Base-by-base conservation (phyloP, 1,140 invertebrate genomes). In the Rhopalosiphum maidis region DNA sequence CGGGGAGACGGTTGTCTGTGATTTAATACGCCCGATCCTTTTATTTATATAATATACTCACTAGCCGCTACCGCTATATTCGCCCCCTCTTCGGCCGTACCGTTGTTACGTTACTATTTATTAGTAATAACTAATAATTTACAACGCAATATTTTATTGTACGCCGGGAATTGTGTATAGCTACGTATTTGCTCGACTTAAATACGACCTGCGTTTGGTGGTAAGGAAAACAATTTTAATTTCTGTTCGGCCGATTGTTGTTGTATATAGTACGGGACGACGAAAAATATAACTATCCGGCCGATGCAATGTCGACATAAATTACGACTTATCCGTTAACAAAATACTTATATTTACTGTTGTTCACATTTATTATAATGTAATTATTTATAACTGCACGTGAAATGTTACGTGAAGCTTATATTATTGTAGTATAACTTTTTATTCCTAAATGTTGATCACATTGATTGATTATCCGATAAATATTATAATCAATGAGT, bases 21-120 rank as follows among this genome's bases (percentile, higher is more conserved):
- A 91, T 91, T 91, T 35, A 77, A 91, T 48, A 91, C 46, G n/a
- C 7, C 48, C 48, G 87, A 54, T n/a, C 87, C n/a, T 11, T 43
- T 0, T 6, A 41, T 41, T 25, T 85, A 85, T 83, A 83, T 41
- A 83, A 83, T 41, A 83, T 83, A 25, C 5, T 9, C 15, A 7
- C 30, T 77, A n/a, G 46, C 85, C 43, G 23, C 41, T 23, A 46
- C 1, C n/a, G n/a, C 22, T 83, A 7, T 41, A 8, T n/a, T 41
- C 22, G 23, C 41, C 41, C 30, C 41, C 22, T 15, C 37, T 8
- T 7, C 22, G 21, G 2, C 35, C 37, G 18, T 23, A 23, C 43
- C 37, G 35, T 83, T 35, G 22, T 43, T 3, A 51, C 48, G 37
- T 89, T 23, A 18, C 0, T 25, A 7, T 8, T 43, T 87, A n/a